phyloP scores from a whole-genome alignment of 2,888 invertebrate species.

The Biston stratarius region DNA sequence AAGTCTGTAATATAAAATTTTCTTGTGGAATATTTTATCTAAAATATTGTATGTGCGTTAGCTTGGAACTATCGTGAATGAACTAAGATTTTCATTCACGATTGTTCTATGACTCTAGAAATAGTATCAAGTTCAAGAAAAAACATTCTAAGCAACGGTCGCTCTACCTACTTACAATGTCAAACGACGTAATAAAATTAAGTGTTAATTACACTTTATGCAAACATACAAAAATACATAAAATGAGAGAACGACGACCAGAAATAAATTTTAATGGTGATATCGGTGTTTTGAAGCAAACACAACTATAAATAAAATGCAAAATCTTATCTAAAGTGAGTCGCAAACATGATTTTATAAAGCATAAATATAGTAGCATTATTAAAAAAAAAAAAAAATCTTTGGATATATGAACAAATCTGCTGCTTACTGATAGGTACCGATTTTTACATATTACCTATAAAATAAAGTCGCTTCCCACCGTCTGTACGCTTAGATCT shows the following conservation, averaged over 20 bases:
- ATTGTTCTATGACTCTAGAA: too few relatives aligned
- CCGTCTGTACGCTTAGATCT: too few relatives aligned
- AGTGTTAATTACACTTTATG: constrained; percentile 7
- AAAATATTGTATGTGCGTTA: too few relatives aligned
- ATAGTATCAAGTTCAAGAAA: too few relatives aligned
- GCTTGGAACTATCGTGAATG: too few relatives aligned
- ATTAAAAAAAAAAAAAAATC: neutral
- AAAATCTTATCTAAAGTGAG: constrained; percentile 8
- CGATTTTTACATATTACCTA: too few relatives aligned
- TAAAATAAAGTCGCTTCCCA: too few relatives aligned
- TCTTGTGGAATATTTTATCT: too few relatives aligned
- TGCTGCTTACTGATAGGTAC: neutral
- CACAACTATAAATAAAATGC: constrained; percentile 18
- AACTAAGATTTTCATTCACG: too few relatives aligned
- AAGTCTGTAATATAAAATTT: too few relatives aligned
- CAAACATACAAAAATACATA: neutral
- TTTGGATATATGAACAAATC: neutral
- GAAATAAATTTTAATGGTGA: constrained; percentile 1
- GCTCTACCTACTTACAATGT: too few relatives aligned
- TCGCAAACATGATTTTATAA: neutral
- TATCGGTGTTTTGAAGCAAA: constrained; percentile 9
- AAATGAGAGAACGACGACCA: constrained; percentile 1
- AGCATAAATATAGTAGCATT: neutral
- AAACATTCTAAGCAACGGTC: too few relatives aligned
- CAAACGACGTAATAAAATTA: neutral